Percentiles rank a stretch among this genome's conserved stretches.
phyloP scores from a whole-genome alignment of 2,797 vertebrate genomes.

The Sphaeramia orbicularis region DNA sequence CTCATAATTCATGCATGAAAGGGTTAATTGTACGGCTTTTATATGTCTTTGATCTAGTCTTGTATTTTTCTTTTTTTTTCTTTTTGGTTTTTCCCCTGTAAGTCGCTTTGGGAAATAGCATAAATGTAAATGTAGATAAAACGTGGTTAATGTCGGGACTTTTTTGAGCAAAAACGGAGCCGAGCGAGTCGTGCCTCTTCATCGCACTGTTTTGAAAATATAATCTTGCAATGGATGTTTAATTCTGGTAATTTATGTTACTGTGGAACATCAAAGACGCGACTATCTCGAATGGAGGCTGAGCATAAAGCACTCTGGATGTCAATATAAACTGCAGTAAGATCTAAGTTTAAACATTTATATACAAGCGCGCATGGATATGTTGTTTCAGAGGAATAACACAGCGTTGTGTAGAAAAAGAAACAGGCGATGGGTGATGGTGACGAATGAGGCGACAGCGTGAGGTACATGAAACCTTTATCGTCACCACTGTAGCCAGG shows the following conservation, averaged over 20 bases:
- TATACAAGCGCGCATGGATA: conserved; percentile 71
- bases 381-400: conserved; percentile 68
- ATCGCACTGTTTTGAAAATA: conserved; percentile 50
- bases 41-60: too few relatives aligned
- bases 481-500: conserved; percentile 30
- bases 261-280: conserved; percentile 58
- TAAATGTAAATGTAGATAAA: too few relatives aligned
- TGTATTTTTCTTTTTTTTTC: too few relatives aligned
- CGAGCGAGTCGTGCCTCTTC: conserved; percentile 30
- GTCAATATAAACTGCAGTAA: conserved; percentile 68
- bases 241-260: conserved; percentile 37
- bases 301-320: conserved; percentile 38
- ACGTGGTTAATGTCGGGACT: conserved; percentile 25
- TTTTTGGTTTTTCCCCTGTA: too few relatives aligned
- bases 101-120: too few relatives aligned
- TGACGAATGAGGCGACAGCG: conserved; percentile 39
- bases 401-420: conserved; percentile 10
- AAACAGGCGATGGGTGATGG: conserved; percentile 42
- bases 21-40: too few relatives aligned
- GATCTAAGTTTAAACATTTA: conserved; percentile 71
- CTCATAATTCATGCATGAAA: too few relatives aligned
- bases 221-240: conserved; percentile 44
- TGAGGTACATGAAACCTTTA: conserved; percentile 32
- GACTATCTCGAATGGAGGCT: conserved; percentile 40
- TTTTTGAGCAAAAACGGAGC: conserved; percentile 34